Evolutionary conservation across 2,888 invertebrate species (phyloP), one percentile per base, ranked within the genome.

Genomic region (Chrysina gloriosa): DNA sequence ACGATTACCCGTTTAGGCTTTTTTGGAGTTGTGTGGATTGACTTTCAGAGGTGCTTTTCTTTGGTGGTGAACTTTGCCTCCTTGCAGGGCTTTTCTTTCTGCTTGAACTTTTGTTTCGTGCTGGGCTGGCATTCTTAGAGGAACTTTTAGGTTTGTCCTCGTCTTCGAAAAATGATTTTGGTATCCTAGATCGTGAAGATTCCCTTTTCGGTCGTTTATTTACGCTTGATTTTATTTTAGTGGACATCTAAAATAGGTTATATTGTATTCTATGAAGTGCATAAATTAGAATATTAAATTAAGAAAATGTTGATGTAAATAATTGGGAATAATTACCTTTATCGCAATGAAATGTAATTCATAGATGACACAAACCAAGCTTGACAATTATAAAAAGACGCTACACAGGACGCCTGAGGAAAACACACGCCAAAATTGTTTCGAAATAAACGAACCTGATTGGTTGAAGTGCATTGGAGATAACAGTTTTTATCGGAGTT

Each of bases 371-470:
- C 42, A 56, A 66, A 65, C 27, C 25, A 31, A 9, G 23, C n/a
- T 7, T n/a, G 31, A 14, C 9, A 50, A 47, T 21, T 47, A 31
- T 45, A 58, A 47, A 56, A 67, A 64, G 70, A 70, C 69, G 70
- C 70, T 67, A 54, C 47, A 56, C 47, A 69, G 67, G 70, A 71
- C 71, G 71, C 71, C 65, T 58, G 52, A 63, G 47, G 65, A 65
- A 52, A 69, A 63, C 69, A n/a, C n/a, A 69, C 71, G 65, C 71
- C 65, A 69, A 66, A 52, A 69, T 71, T 70, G 69, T 70, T 71
- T 71, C 69, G 67, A 69, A 70, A 69, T 50, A 45, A 23, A 21
- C 50, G 14, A 2, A 39, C 52, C n/a, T 65, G 39, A 70, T 70
- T 70, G 70, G 70, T 61, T 45, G 36, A 7, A 58, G 14, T 7